Conservation (phyloP, 2,797 vertebrate species). For the Gorsachius magnificus region DNA sequence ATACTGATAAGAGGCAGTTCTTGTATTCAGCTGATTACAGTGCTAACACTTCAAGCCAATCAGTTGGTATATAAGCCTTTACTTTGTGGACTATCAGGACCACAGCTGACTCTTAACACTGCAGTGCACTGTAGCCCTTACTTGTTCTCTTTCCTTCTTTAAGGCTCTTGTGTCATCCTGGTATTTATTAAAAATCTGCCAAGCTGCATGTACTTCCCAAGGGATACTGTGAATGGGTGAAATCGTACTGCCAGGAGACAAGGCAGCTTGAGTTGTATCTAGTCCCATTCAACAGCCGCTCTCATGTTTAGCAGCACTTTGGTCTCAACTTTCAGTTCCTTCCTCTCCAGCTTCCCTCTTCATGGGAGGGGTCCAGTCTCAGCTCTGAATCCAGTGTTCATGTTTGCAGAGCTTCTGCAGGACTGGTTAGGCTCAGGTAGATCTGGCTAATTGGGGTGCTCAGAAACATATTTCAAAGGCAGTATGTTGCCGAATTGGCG, state of each 20-base stretch:
- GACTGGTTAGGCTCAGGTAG: not conserved
- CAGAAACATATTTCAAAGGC: not conserved
- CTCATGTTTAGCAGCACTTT: not conserved
- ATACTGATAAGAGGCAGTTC: conserved; percentile 8
- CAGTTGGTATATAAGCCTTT: conserved; percentile 46
- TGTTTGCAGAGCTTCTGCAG: not conserved
- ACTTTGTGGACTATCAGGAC: conserved; percentile 23
- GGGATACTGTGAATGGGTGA: not conserved
- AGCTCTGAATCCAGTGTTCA: not conserved
- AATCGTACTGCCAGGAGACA: not conserved
- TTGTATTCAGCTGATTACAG: not conserved
- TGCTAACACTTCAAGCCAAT: conserved; percentile 34
- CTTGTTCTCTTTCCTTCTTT: not conserved
- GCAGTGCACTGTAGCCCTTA: not conserved
- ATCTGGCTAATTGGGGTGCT: not conserved
- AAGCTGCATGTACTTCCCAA: not conserved
- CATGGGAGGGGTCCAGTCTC: not conserved
- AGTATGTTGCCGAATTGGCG: not conserved
- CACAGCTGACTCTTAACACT: not conserved
- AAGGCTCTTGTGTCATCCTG: not conserved
- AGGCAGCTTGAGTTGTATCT: not conserved
- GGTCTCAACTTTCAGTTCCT: not conserved
- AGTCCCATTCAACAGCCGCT: not conserved
- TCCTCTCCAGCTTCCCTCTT: not conserved
- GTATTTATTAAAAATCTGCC: not conserved